Conservation (phyloP, 2,113 vertebrate species). For the Micromys minutus region DNA sequence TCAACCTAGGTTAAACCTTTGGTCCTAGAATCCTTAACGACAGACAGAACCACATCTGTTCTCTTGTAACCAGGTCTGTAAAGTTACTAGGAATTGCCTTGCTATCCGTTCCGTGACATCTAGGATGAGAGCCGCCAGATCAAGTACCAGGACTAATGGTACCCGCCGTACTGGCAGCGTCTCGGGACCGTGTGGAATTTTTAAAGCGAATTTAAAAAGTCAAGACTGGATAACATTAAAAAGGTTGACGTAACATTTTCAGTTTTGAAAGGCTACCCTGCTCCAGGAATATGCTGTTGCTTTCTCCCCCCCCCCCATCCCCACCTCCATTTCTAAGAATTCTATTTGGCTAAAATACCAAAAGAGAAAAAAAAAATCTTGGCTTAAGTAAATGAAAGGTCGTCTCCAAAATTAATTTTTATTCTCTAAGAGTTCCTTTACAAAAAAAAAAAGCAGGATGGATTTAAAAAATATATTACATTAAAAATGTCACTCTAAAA, state of each 20-base stretch:
- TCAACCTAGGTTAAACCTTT: not conserved
- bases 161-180: constrained; percentile 54
- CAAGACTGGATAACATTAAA: constrained; percentile 67
- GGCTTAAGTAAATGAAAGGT: constrained; percentile 73
- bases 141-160: constrained; percentile 67
- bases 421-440: constrained; percentile 54
- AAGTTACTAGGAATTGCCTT: constrained; percentile 55
- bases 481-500: constrained; percentile 54
- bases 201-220: constrained; percentile 70
- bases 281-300: constrained; percentile 68
- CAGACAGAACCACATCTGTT: not conserved
- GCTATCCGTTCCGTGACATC: constrained; percentile 35
- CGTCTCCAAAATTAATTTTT: constrained; percentile 75
- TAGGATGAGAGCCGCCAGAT: constrained; percentile 21
- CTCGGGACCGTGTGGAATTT: constrained; percentile 62
- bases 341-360: constrained; percentile 74
- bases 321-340: constrained; percentile 77
- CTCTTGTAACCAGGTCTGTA: not conserved
- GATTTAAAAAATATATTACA: constrained; percentile 30
- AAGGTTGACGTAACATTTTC: constrained; percentile 75
- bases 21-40: not conserved
- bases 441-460: constrained; percentile 45
- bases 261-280: constrained; percentile 64
- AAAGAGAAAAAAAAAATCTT: constrained; percentile 63
- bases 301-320: not conserved